Evolutionary conservation across 2,888 invertebrate species (phyloP), one percentile per base, ranked within the genome.

Genomic region (Agrochola circellaris): DNA sequence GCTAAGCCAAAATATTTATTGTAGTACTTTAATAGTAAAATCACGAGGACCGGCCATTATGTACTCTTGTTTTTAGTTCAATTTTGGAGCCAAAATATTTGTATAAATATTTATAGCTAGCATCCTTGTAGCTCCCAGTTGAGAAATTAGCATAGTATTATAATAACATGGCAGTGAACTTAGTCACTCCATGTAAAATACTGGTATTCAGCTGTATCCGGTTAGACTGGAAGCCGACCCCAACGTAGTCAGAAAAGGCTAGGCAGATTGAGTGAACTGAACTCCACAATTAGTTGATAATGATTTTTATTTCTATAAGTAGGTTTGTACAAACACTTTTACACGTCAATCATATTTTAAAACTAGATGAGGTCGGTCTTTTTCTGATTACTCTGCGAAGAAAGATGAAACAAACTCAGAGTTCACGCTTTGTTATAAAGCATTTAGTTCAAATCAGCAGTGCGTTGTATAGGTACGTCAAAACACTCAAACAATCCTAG

Each of bases 1-100:
- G 54, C 20, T 45, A 51, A 42, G 81, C 77, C 77, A 86, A 88
- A 76, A 75, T 82, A 77, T 77, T 72, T 83, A 68, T 30, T 42
- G 64, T 73, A 75, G 62, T 73, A 76, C 62, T 62, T 30, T 77
- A 71, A 81, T 77, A 80, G 73, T 73, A 73, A 72, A 75, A 79
- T 86, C 82, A 82, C 88, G 88, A 80, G 77, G 75, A 42, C 6
- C 0, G 8, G 34, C 61, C 61, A 48, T 58, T 51, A 20, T 75
- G 45, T 81, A n/a, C 61, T 30, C 54, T 68, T 74, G 67, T 58
- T 69, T 81, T 85, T 65, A 82, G 64, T 77, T 23, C 20, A 69
- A 76, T 61, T 70, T 56, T 15, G 23, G 2, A 73, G 78, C 48
- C 77, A 82, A 75, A 73, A 13, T 70, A 69, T 85, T 77, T 70